Evolutionary conservation across 2,888 invertebrate species (phyloP).

Genomic region (Eristalis arbustorum): DNA sequence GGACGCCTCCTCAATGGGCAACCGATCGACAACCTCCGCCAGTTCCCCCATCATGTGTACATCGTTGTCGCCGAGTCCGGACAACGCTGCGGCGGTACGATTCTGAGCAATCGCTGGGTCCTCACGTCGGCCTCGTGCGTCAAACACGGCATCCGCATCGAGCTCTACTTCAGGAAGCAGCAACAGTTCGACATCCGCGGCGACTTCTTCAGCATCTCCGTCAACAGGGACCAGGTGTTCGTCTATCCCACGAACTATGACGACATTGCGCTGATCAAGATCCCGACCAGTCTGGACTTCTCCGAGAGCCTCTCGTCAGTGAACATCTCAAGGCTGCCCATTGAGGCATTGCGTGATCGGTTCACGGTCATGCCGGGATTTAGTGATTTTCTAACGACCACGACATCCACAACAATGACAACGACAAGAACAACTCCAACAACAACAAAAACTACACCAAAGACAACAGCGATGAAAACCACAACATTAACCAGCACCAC

Average conservation of each 20-base stretch:
- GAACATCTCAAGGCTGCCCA: background rate
- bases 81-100: constrained; percentile 55
- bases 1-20: constrained; percentile 44
- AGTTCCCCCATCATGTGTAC: constrained; percentile 62
- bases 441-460: background rate
- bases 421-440: background rate
- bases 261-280: constrained; percentile 49
- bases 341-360: constrained; percentile 1
- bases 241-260: constrained; percentile 54
- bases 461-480: background rate
- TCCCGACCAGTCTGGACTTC: constrained; percentile 39
- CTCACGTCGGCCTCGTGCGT: constrained; percentile 51
- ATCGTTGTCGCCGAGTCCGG: background rate
- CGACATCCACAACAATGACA: background rate
- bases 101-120: constrained; percentile 55
- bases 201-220: constrained; percentile 18
- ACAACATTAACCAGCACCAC: background rate
- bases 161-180: constrained; percentile 22
- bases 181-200: background rate
- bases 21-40: constrained; percentile 36
- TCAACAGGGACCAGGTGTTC: constrained; percentile 27
- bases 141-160: constrained; percentile 4
- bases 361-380: constrained; percentile 41
- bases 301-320: constrained; percentile 9
- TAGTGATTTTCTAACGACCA: background rate